Percentiles rank a stretch among this genome's conserved stretches.
Evolutionary conservation across 2,113 vertebrate genomes (phyloP).

Genomic region (Caloenas nicobarica): DNA sequence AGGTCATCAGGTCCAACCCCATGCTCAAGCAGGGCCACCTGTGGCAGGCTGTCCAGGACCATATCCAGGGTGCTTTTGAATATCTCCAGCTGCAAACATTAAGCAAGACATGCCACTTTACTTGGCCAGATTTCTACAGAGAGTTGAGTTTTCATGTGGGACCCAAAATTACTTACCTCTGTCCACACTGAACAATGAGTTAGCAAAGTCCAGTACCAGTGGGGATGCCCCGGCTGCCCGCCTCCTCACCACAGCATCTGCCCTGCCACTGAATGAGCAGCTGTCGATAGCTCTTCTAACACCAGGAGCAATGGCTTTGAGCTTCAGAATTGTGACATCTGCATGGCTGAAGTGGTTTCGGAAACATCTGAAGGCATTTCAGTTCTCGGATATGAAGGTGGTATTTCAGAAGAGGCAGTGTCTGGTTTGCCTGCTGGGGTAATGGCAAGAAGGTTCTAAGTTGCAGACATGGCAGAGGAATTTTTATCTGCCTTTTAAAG

Average conservation of each 20-base stretch:
- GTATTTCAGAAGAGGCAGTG: not conserved
- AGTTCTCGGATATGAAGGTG: not conserved
- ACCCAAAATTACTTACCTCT: not conserved
- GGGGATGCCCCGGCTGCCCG: no score
- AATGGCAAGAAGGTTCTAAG: not conserved
- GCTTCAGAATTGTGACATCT: fast-evolving
- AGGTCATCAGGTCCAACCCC: not conserved
- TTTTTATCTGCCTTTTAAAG: slow-evolving; percentile 2
- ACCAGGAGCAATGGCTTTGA: not conserved
- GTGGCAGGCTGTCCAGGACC: not conserved
- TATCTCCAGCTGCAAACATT: not conserved
- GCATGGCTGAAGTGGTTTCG: not conserved
- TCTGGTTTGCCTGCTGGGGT: not conserved
- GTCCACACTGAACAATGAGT: not conserved
- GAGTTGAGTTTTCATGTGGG: not conserved
- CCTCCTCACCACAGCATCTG: not conserved
- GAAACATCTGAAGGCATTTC: not conserved
- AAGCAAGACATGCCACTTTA: not conserved
- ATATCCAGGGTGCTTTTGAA: fast-evolving
- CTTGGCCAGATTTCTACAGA: not conserved
- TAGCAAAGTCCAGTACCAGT: not conserved
- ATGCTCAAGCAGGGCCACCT: not conserved
- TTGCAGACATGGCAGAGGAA: not conserved
- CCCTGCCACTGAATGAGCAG: fast-evolving
- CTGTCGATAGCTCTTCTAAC: not conserved